phyloP scores from a whole-genome alignment of 2,113 vertebrate genomes.

The Gobius niger region DNA sequence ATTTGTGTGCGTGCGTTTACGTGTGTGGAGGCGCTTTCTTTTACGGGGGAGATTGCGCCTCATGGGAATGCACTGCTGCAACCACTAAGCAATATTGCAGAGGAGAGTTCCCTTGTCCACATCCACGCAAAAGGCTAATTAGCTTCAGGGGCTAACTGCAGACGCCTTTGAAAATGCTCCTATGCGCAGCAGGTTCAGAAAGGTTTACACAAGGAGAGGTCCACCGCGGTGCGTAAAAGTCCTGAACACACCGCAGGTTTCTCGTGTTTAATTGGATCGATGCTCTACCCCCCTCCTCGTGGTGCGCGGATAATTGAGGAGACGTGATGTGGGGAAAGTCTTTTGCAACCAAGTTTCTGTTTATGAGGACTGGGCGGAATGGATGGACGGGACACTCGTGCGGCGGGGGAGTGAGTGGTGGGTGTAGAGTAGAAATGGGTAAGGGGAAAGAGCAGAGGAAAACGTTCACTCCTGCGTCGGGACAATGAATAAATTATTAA shows the following conservation, averaged over 20 bases:
- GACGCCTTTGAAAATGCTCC: constrained; percentile 61
- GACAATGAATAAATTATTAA: constrained; percentile 72
- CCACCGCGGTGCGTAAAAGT: constrained; percentile 18
- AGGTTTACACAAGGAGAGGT: constrained; percentile 52
- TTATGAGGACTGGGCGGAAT: constrained; percentile 47
- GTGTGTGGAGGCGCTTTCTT: constrained; percentile 30
- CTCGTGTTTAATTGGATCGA: constrained; percentile 65
- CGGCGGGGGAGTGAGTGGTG: constrained; percentile 10
- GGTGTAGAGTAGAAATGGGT: constrained; percentile 23
- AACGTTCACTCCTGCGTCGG: constrained; percentile 72
- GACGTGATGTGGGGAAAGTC: constrained; percentile 58
- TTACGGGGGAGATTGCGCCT: constrained; percentile 9
- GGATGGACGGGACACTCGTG: constrained; percentile 20
- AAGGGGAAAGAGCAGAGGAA: constrained; percentile 40
- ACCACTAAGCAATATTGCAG: constrained; percentile 38
- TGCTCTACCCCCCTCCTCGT: constrained; percentile 51
- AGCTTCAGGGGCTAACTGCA: constrained; percentile 55
- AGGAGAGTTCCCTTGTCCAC: constrained; percentile 16
- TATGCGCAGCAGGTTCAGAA: constrained; percentile 62
- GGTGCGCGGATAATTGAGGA: constrained; percentile 52
- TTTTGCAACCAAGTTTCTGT: constrained; percentile 59
- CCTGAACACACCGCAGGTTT: constrained; percentile 29
- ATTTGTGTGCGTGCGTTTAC: constrained; percentile 5
- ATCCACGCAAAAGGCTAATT: constrained; percentile 49
- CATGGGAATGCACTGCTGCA: constrained; percentile 46